phyloP scores from a whole-genome alignment of 2,797 vertebrate species.

The Heliangelus exortis region DNA sequence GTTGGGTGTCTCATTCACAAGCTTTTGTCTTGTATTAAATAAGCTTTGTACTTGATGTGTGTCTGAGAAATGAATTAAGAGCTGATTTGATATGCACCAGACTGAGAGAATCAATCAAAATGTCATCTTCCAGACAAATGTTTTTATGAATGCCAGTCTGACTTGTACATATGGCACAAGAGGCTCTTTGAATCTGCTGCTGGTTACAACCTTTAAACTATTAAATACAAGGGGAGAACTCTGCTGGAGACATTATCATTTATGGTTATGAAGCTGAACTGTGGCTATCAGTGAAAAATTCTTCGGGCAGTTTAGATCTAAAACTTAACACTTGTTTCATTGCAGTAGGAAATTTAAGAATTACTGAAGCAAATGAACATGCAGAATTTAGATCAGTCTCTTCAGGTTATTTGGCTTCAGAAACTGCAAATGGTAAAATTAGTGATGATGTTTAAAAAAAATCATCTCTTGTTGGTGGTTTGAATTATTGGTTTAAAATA shows the following conservation, averaged over 20 bases:
- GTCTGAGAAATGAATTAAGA: neutral
- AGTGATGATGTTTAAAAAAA: neutral
- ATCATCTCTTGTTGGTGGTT: neutral
- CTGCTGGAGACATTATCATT: neutral
- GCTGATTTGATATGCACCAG: neutral
- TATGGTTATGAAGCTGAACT: neutral
- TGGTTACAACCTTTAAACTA: neutral
- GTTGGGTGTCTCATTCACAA: neutral
- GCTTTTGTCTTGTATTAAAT: neutral
- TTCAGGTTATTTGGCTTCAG: neutral
- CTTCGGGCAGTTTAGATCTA: neutral
- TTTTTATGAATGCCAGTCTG: neutral
- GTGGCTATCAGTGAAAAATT: neutral
- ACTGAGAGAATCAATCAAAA: neutral
- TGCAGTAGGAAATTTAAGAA: neutral
- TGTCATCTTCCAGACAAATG: neutral
- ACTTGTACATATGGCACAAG: rapidly evolving
- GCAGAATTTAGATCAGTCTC: neutral
- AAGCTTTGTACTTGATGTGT: neutral
- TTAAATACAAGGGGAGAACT: neutral
- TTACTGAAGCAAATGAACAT: neutral
- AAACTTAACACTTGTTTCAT: neutral
- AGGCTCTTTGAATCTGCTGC: neutral
- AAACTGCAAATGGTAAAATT: neutral
- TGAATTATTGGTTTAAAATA: neutral